Percentiles rank a stretch among this genome's conserved stretches.
These are phyloP conservation scores for Psylliodes chrysocephalus DNA, from an alignment of 2,888 invertebrate species.

Conservation along the genomic window DNA sequence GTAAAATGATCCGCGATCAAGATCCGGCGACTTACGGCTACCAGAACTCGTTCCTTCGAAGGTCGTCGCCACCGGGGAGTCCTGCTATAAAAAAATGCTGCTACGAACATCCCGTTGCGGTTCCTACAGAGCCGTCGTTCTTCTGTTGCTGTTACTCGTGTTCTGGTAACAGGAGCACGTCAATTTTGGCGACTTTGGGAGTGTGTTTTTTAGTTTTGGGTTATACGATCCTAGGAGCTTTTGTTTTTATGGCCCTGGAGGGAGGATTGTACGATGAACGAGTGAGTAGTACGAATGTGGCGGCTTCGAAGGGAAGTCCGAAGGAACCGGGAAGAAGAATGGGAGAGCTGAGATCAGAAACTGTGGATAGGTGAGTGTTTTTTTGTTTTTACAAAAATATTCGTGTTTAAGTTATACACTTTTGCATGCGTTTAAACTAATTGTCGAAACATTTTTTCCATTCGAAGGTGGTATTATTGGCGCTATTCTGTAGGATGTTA, in stretches of 20 bases:
- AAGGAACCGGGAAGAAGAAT: slow-evolving; percentile 57
- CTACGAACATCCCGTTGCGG: slow-evolving; percentile 54
- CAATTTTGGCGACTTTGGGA: slow-evolving; percentile 81
- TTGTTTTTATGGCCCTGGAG: slow-evolving; percentile 88
- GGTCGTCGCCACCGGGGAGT: slow-evolving; percentile 61
- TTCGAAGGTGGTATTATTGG: too few relatives aligned
- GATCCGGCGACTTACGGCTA: slow-evolving; percentile 56
- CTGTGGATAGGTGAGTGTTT: slow-evolving; percentile 69
- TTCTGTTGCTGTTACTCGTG: slow-evolving; percentile 71
- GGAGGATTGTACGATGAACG: slow-evolving; percentile 64
- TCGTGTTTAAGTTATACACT: too few relatives aligned
- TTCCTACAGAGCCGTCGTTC: slow-evolving; percentile 52
- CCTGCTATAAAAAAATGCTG: slow-evolving; percentile 60
- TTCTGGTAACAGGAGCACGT: slow-evolving; percentile 65
- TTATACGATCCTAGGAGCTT: slow-evolving; percentile 92
- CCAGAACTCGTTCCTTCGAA: slow-evolving; percentile 57
- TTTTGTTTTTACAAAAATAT: too few relatives aligned
- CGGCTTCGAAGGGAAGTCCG: slow-evolving; percentile 73
- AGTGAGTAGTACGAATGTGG: slow-evolving; percentile 71
- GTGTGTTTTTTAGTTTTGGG: slow-evolving; percentile 87
- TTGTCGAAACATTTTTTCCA: too few relatives aligned
- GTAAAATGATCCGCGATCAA: slow-evolving; percentile 51
- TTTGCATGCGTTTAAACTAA: too few relatives aligned
- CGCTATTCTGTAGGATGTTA: too few relatives aligned
- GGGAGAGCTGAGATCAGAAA: slow-evolving; percentile 73